Evolutionary conservation across 2,888 invertebrate genomes (phyloP).

Genomic region (Acanthoscelides obtectus): DNA sequence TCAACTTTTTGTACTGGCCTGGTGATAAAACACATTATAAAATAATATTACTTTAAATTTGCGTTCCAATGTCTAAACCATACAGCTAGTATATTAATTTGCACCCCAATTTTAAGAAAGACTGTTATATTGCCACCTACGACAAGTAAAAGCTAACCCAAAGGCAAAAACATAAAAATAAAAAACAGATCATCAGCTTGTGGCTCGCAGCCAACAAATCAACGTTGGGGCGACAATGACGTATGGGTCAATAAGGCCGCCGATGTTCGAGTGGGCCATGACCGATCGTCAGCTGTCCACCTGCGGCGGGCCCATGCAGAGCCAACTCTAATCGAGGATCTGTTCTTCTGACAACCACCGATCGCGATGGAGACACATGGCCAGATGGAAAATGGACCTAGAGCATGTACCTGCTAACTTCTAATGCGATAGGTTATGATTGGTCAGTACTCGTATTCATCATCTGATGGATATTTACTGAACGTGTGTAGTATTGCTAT

Average conservation of each 20-base stretch:
- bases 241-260: slow-evolving; percentile 45
- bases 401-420: no score
- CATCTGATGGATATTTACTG: no score
- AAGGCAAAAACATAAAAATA: not conserved
- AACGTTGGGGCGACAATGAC: slow-evolving; percentile 36
- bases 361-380: slow-evolving; percentile 35
- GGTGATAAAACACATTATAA: no score
- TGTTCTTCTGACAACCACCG: slow-evolving; percentile 41
- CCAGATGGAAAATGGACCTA: not conserved
- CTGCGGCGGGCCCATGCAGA: slow-evolving; percentile 42
- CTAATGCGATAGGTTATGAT: no score
- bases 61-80: no score
- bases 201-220: not conserved
- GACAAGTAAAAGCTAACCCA: not conserved
- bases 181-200: not conserved
- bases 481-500: no score
- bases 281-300: slow-evolving; percentile 46
- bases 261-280: slow-evolving; percentile 46
- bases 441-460: no score
- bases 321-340: slow-evolving; percentile 45
- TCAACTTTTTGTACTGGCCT: no score
- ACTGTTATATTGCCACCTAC: not conserved
- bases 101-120: not conserved
- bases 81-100: no score
- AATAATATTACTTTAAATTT: no score